Evolutionary conservation across 1,140 invertebrate genomes (phyloP), one percentile per base, ranked within the genome.

Genomic region (Spodoptera litura): DNA sequence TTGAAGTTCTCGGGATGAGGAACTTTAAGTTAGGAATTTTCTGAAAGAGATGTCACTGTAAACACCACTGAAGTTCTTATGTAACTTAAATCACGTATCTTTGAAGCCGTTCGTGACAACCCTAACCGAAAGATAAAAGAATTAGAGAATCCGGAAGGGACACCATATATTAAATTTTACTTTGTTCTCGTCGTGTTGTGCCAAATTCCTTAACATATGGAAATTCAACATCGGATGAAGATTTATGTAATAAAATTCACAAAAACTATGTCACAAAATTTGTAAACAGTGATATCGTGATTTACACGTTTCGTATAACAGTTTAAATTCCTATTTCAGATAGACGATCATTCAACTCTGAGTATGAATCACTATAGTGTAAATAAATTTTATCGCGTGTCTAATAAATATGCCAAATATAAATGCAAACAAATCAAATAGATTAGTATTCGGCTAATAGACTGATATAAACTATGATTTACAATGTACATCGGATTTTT

Each of bases 81-180:
- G n/a, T 73, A 73, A 73, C 52, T 62, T 64, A 58, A 79, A 79
- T 73, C 78, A 59, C 71, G 55, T 73, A 73, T 73, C 56, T 68
- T 52, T 61, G 38, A 27, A 44, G 11, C 31, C 15, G 38, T 59
- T 61, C 55, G 12, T 25, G 56, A 44, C 56, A 73, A 20, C 71
- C 55, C 25, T 73, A 31, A 59, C 56, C 20, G 20, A 49, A 73
- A 73, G 38, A 51, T 51, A 59, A 73, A 12, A 56, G 55, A 59
- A 73, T 49, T 73, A 73, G 2, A 51, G 71, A 59, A 13, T 49
- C 38, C 15, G 44, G 68, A 71, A 55, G 68, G 11, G 68, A 56
- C 20, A 49, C 8, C 15, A 11, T 44, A 11, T 56, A 4, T 10
- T 55, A 10, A n/a, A 4, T 52, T 53, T 70, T 70, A 70, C 4